A percentile compares a stretch with the other conserved stretches of the same genome.
These are phyloP conservation scores for Ptyas mucosa DNA, from an alignment of 2,113 vertebrate genomes.

Conservation along the genomic window DNA sequence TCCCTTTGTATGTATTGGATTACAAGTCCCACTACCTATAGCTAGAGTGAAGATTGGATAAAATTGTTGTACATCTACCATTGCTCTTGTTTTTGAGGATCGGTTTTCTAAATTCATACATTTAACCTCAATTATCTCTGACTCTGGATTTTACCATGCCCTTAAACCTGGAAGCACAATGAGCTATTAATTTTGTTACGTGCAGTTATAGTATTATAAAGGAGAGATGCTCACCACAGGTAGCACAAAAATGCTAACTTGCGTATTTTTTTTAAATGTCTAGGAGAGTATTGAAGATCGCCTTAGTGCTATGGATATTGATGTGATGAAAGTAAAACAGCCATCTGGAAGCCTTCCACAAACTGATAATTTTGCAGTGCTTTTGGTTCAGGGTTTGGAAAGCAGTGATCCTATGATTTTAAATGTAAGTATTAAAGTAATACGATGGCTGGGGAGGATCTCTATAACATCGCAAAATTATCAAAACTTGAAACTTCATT, in stretches of 20 bases:
- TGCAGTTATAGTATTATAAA: background rate
- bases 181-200: background rate
- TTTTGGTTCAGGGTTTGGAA: slow-evolving; percentile 92
- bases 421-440: slow-evolving; percentile 77
- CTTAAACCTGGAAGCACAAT: background rate
- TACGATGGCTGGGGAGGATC: background rate
- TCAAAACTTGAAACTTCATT: background rate
- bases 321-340: slow-evolving; percentile 63
- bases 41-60: background rate
- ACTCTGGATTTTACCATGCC: background rate
- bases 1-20: background rate
- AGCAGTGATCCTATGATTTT: slow-evolving; percentile 86
- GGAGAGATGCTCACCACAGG: background rate
- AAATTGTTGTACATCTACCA: background rate
- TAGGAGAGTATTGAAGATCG: slow-evolving; percentile 91
- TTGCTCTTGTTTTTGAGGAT: background rate
- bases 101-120: background rate
- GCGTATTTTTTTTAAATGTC: background rate
- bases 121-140: background rate
- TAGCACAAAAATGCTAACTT: background rate
- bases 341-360: slow-evolving; percentile 75
- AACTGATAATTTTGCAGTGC: slow-evolving; percentile 86
- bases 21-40: background rate
- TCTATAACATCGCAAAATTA: background rate
- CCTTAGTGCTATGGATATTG: slow-evolving; percentile 85